Evolutionary conservation across 2,888 invertebrate species (phyloP), one percentile per base, ranked within the genome.

Genomic region (Cataglyphis albicans): DNA sequence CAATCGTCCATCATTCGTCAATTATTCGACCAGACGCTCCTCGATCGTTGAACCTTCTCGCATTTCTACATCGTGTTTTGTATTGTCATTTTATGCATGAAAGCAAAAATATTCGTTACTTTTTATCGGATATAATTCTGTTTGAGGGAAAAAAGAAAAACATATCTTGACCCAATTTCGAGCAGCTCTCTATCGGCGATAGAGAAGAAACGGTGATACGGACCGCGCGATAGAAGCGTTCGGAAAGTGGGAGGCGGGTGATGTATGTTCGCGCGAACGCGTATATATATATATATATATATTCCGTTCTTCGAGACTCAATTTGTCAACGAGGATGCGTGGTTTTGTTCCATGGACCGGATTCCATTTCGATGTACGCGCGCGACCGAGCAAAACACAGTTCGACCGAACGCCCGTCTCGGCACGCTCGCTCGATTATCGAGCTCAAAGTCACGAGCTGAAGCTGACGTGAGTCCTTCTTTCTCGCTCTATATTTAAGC

Each of bases 311-410:
- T 57, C 86, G 85, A 72, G 88, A 92, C 91, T 93, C 92, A 93
- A 93, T 93, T 93, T 93, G 93, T 93, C 93, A 93, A 93, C 89
- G 90, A 89, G 88, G 90, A 91, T 90, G 86, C 91, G 90, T 86
- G 91, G 92, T 92, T 93, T 93, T 93, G 92, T 93, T 90, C 91
- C 90, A 89, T 88, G 89, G 91, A 93, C 93, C 92, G 92, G 92
- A 93, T 93, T 93, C 93, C 93, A 86, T 91, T 92, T 91, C 89
- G 91, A 92, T 92, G 92, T 93, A 91, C 91, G 90, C 91, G 90
- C 82, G 87, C 90, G 88, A 90, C 88, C 83, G 87, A 87, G 87
- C 91, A 91, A 91, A 91, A 91, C 92, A 91, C 87, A 48, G 84
- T 29, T 65, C 59, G 75, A 15, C 81, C 85, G 72, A 84, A 83